A percentile compares a stretch with the other conserved stretches of the same genome.
phyloP scores from a whole-genome alignment of 30 jellyfish, hydroid and myxozoan species.

The Morbakka virulenta region DNA sequence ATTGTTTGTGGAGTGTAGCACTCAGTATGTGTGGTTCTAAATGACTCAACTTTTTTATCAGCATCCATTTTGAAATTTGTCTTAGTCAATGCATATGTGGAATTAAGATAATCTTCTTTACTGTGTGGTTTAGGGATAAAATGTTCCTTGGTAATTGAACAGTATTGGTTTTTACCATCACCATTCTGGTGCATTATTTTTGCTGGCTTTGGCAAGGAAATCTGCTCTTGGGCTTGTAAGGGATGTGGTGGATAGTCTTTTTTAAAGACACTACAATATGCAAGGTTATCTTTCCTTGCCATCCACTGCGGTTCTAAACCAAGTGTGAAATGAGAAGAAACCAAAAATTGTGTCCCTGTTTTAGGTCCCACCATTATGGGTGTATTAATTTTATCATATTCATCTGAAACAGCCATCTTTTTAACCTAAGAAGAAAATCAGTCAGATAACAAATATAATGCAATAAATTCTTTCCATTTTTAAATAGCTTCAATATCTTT shows the following conservation, averaged over 20 bases:
- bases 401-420: too few relatives aligned
- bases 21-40: constrained; percentile 60
- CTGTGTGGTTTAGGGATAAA: constrained; percentile 43
- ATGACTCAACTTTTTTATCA: constrained; percentile 61
- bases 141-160: constrained; percentile 67
- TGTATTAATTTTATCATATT: too few relatives aligned
- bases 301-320: constrained; percentile 70
- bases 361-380: constrained; percentile 39
- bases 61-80: constrained; percentile 87
- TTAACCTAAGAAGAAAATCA: too few relatives aligned
- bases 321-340: constrained; percentile 61
- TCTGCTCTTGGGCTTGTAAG: constrained; percentile 8
- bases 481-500: too few relatives aligned
- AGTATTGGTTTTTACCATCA: constrained; percentile 36
- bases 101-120: constrained; percentile 20
- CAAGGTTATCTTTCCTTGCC: constrained; percentile 45
- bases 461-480: too few relatives aligned
- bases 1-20: constrained; percentile 39
- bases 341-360: constrained; percentile 62
- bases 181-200: constrained; percentile 68
- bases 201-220: constrained; percentile 72
- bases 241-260: constrained; percentile 69
- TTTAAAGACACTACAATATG: constrained; percentile 71
- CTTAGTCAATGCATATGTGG: constrained; percentile 71
- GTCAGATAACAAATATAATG: too few relatives aligned